Conservation (phyloP, 2,797 vertebrate genomes). For the Onychomys leucogaster region DNA sequence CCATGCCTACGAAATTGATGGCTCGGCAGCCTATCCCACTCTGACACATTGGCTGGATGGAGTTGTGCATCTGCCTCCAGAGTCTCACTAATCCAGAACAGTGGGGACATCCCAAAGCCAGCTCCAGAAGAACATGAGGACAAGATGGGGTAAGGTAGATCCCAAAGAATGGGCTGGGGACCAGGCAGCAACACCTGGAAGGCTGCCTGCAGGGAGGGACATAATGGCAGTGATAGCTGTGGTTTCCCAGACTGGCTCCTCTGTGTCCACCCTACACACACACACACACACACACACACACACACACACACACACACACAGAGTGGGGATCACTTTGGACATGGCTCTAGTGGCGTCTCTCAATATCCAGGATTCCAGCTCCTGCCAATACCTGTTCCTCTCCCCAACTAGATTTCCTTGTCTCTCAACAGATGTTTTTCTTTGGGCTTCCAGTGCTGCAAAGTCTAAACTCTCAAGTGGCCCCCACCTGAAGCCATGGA, state of each 20-base stretch:
- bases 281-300: background rate
- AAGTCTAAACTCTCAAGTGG: background rate
- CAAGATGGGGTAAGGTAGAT: background rate
- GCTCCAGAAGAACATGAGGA: background rate
- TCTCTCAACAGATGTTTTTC: slow-evolving; percentile 80
- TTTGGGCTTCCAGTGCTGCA: slow-evolving; percentile 43
- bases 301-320: too few species aligned
- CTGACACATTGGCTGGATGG: slow-evolving; percentile 94
- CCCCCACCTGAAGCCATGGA: background rate
- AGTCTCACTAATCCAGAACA: slow-evolving; percentile 91
- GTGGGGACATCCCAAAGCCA: slow-evolving; percentile 80
- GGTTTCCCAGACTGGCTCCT: background rate
- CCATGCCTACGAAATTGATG: slow-evolving; percentile 97
- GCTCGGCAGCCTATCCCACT: slow-evolving; percentile 94
- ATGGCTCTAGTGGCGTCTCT: background rate
- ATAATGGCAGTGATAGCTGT: rapidly evolving
- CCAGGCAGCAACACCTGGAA: too few species aligned
- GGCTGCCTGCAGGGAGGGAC: background rate
- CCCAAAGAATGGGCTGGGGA: background rate
- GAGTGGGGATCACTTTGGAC: rapidly evolving
- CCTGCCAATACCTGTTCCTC: background rate
- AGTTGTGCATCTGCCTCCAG: slow-evolving; percentile 94
- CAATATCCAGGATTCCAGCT: background rate
- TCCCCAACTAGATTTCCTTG: slow-evolving; percentile 36
- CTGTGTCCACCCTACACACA: too few species aligned